These are phyloP conservation scores for Portevinia maculata DNA, from an alignment of 2,888 invertebrate species.

Conservation along the genomic window DNA sequence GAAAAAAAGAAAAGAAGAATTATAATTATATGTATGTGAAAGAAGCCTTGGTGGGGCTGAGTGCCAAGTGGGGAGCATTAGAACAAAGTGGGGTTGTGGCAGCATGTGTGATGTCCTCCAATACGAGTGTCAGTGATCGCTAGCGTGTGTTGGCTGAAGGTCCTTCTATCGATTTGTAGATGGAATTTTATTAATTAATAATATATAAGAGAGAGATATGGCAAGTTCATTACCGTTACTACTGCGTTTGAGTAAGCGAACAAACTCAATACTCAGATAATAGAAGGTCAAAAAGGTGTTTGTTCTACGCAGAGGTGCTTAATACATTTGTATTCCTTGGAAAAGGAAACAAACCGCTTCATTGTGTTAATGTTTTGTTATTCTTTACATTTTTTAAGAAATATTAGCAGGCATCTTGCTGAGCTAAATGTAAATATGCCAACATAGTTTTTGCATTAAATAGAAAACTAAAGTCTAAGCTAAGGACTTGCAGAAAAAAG, in stretches of 20 bases:
- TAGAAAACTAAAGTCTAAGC: too few relatives aligned
- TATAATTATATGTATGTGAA: conserved; percentile 57
- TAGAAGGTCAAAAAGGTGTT: background rate
- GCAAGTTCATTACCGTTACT: conserved; percentile 69
- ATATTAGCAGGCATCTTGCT: too few relatives aligned
- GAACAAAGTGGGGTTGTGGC: background rate
- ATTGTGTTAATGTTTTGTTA: too few relatives aligned
- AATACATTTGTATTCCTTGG: too few relatives aligned
- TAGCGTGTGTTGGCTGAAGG: conserved; percentile 62
- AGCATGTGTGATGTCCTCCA: conserved; percentile 29
- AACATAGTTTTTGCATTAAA: too few relatives aligned
- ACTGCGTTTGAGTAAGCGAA: conserved; percentile 2
- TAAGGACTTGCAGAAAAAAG: too few relatives aligned
- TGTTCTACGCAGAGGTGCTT: background rate
- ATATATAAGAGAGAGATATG: conserved; percentile 38
- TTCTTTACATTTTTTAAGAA: too few relatives aligned
- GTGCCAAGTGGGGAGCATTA: conserved; percentile 5
- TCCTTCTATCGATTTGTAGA: conserved; percentile 65
- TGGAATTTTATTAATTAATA: conserved; percentile 49
- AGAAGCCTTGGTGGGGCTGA: conserved; percentile 18
- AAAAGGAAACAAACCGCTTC: too few relatives aligned
- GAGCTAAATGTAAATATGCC: too few relatives aligned
- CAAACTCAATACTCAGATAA: background rate
- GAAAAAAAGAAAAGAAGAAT: conserved; percentile 8
- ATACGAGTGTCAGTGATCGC: conserved; percentile 66